Percentiles rank a stretch among this genome's conserved stretches.
Evolutionary conservation across 2,113 vertebrate species (phyloP).

Genomic region (Catharus fuscescens): DNA sequence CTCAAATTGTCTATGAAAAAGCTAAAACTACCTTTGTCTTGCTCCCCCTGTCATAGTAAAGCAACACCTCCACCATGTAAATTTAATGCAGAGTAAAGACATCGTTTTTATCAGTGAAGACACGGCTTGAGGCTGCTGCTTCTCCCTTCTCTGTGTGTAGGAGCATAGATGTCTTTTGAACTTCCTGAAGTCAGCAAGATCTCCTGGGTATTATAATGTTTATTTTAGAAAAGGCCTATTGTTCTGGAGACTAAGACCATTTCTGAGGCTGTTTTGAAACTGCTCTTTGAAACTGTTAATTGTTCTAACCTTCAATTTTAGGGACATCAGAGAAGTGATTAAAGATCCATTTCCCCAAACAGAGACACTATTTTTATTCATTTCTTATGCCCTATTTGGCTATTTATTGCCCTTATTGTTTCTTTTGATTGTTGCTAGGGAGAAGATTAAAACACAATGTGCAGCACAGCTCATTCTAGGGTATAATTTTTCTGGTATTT

Average conservation of each 20-base stretch:
- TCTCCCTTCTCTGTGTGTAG: not conserved
- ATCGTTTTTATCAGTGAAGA: not conserved
- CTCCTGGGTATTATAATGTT: not conserved
- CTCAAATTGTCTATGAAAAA: not conserved
- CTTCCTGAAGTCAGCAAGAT: slow-evolving; percentile 13
- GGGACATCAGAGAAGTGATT: slow-evolving; percentile 49
- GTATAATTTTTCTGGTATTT: slow-evolving; percentile 62
- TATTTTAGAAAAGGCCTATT: slow-evolving; percentile 32
- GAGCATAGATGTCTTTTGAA: not conserved
- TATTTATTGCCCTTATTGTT: slow-evolving; percentile 63
- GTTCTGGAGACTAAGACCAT: not conserved
- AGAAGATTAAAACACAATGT: slow-evolving; percentile 51
- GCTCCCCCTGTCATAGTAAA: not conserved
- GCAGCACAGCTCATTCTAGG: not conserved
- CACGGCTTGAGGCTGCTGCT: not conserved
- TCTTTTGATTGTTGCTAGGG: slow-evolving; percentile 49
- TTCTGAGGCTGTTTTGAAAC: slow-evolving; percentile 39
- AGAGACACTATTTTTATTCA: slow-evolving; percentile 48
- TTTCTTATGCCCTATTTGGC: slow-evolving; percentile 44
- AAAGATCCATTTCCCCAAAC: slow-evolving; percentile 26
- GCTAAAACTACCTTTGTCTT: not conserved
- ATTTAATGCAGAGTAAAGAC: not conserved
- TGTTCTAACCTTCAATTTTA: slow-evolving; percentile 51
- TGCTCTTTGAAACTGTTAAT: slow-evolving; percentile 7
- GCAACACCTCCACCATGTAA: not conserved